phyloP scores from a whole-genome alignment of 2,888 invertebrate species.

The Metalampra italica region DNA sequence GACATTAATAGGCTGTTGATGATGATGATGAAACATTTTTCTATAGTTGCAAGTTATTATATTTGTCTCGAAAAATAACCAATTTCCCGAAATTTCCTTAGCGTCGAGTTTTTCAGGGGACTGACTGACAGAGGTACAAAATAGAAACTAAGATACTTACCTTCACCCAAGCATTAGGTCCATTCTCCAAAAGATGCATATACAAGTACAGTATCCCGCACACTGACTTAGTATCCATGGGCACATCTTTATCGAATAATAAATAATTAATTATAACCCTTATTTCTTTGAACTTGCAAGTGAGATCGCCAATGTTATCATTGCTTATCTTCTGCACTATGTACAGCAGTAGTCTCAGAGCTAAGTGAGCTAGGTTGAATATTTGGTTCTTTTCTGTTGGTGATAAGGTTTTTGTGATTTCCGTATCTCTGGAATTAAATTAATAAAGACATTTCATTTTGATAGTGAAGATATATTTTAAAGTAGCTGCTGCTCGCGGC shows the following conservation, averaged over 20 bases:
- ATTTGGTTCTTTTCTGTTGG: slow-evolving; percentile 61
- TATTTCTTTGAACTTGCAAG: slow-evolving; percentile 25
- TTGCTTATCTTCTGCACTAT: slow-evolving; percentile 43
- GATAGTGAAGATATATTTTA: no score
- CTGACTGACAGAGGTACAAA: no score
- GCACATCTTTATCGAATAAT: slow-evolving; percentile 69
- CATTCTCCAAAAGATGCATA: slow-evolving; percentile 56
- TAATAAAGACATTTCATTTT: not conserved
- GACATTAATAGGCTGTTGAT: no score
- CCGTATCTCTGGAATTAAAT: slow-evolving; percentile 39
- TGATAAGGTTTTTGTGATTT: slow-evolving; percentile 24
- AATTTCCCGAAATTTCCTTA: no score
- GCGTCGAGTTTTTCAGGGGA: no score
- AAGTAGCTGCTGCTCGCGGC: no score
- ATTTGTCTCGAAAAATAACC: no score
- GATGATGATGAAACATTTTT: not conserved
- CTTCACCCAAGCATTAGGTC: slow-evolving; percentile 43
- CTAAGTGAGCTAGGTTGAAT: slow-evolving; percentile 44
- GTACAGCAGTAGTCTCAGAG: slow-evolving; percentile 44
- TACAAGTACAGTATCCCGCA: slow-evolving; percentile 77
- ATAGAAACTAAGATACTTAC: slow-evolving; percentile 38
- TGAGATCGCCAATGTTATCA: slow-evolving; percentile 22
- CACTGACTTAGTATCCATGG: slow-evolving; percentile 82
- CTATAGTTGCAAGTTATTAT: not conserved
- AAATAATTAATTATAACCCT: slow-evolving; percentile 36